Base-by-base conservation (phyloP, 2,888 invertebrate genomes). In the Rugalucina vietnamica region DNA sequence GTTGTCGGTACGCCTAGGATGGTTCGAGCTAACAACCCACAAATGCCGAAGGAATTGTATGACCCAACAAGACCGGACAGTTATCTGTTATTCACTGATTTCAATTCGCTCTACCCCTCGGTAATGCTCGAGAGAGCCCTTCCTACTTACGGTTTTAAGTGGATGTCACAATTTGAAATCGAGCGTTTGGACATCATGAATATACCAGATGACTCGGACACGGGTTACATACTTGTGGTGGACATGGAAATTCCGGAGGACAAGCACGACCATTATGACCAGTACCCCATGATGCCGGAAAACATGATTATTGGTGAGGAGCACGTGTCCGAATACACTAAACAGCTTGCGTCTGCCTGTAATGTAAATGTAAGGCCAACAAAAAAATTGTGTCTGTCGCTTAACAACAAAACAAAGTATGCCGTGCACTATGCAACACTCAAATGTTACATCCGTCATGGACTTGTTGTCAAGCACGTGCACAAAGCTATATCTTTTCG, bases 21-120 rank as follows among this genome's bases (percentile, higher is more conserved):
- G 21, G 69, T 50, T 18, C 29, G 21, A 50, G 77, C 77, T 12
- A 77, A 77, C 50, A 70, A 70, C 43, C 49, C 29, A 32, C 65
- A 77, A 1, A 77, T 77, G 77, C 70, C 77, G 0, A 36, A 1
- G 14, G 70, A 50, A 21, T 34, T 4, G 27, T 77, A 32, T 24
- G 27, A 77, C 34, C 65, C 60, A 32, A 34, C 29, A n/a, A 43
- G 50, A 18, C 65, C 65, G 27, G 70, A 49, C 0, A 77, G 70
- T 24, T 50, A 43, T 43, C 49, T 77, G 24, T 32, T 50, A 18
- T 77, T 70, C 24, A 50, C 49, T 21, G 77, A 77, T 65, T 77
- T 77, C 27, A 77, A 77, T 32, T 60, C 65, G 27, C 70, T 77
- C 18, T 77, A 77, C 54, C 60, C 69, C 27, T 43, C 32, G 10